Percentiles rank a stretch among this genome's conserved stretches.
phyloP scores from a whole-genome alignment of 2,888 invertebrate species.

The Hybos culiciformis region DNA sequence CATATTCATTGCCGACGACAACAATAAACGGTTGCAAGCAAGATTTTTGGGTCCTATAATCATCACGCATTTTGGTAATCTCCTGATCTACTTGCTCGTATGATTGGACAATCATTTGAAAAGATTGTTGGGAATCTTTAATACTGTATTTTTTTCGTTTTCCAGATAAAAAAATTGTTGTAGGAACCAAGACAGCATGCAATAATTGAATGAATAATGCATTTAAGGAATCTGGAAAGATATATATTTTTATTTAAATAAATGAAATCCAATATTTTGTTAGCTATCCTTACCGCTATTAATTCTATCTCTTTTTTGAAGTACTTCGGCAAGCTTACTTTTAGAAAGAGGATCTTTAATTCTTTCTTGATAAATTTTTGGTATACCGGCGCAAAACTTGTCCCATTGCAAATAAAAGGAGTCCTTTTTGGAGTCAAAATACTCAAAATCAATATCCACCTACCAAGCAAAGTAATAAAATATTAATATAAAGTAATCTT shows the following conservation, averaged over 20 bases:
- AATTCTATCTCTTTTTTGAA: background rate
- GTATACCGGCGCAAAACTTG: background rate
- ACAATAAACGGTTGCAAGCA: conserved; percentile 1
- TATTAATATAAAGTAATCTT: background rate
- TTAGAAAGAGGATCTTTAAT: background rate
- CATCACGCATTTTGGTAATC: background rate
- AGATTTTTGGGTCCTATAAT: background rate
- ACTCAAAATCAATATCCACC: conserved; percentile 2
- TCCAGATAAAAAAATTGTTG: background rate
- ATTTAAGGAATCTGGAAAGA: conserved; percentile 1
- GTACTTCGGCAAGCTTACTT: background rate
- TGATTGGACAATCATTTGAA: background rate
- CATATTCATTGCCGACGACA: background rate
- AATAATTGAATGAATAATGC: background rate
- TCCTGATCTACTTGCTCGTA: background rate
- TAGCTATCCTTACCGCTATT: background rate
- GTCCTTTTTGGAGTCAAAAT: background rate
- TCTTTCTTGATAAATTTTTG: background rate
- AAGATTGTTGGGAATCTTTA: conserved; percentile 2
- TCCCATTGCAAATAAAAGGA: background rate
- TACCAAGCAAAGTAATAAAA: background rate
- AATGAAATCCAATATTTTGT: background rate
- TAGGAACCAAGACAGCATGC: conserved; percentile 1
- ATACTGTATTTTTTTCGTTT: conserved; percentile 3
- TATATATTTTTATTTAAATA: background rate